phyloP scores from a whole-genome alignment of 2,113 vertebrate genomes.

The Camelus dromedarius region DNA sequence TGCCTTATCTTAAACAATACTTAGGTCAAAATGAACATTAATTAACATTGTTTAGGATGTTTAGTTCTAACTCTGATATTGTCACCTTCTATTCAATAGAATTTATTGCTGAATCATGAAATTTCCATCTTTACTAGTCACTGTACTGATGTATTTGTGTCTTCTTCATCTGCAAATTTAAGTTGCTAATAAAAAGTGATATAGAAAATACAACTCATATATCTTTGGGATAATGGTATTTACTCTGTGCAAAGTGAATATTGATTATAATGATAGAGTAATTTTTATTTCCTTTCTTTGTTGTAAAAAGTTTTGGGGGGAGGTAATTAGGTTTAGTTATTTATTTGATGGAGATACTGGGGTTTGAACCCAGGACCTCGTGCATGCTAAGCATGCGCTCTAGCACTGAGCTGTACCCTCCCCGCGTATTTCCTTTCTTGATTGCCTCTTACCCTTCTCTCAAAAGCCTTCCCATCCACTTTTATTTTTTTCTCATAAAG shows the following conservation, averaged over 20 bases:
- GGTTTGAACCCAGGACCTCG: too few relatives aligned
- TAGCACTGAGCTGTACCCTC: too few relatives aligned
- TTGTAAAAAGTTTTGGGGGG: too few relatives aligned
- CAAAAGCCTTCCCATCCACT: slow-evolving; percentile 20
- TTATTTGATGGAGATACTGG: too few relatives aligned
- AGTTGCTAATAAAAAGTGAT: slow-evolving; percentile 34
- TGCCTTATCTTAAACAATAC: background rate
- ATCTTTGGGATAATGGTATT: background rate
- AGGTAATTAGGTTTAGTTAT: too few relatives aligned
- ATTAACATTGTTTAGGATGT: slow-evolving; percentile 22
- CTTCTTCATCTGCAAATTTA: slow-evolving; percentile 52
- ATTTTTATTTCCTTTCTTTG: slow-evolving; percentile 8
- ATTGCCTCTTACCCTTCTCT: slow-evolving; percentile 60
- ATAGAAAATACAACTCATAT: background rate
- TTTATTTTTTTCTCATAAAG: slow-evolving; percentile 28
- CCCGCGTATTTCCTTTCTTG: background rate
- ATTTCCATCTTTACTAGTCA: slow-evolving; percentile 33
- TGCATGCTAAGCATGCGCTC: too few relatives aligned
- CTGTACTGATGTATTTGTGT: background rate
- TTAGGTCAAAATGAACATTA: slow-evolving; percentile 41
- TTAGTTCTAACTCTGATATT: background rate
- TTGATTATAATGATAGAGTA: slow-evolving; percentile 20
- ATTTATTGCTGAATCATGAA: slow-evolving; percentile 22
- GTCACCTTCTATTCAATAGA: slow-evolving; percentile 8
- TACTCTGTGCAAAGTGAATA: background rate